Evolutionary conservation across 2,888 invertebrate species (phyloP), one percentile per base, ranked within the genome.

Genomic region (Drosophila nigricruria): DNA sequence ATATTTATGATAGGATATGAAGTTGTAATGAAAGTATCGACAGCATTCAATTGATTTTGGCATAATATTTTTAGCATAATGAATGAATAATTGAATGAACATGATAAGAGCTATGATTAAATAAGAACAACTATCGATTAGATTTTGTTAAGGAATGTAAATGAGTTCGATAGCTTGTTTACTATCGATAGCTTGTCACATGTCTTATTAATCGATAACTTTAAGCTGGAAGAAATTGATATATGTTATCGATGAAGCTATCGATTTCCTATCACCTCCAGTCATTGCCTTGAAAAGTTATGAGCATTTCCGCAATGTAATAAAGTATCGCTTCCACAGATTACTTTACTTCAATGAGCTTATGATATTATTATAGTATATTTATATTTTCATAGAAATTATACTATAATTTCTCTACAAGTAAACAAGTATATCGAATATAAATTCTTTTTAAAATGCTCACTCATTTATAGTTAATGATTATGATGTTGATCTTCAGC

Each of bases 401-500:
- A 12, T 47, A 18, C 30, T 18, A 49, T 49, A 49, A 49, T 30
- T 14, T 14, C 30, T 18, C 6, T 12, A 30, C 18, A 6, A 18
- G 6, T 30, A 34, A 0, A 23, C 5, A 10, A 23, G 34, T 20
- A 20, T 4, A 20, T 20, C 20, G 1, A 4, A 1, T 2, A n/a
- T 14, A 14, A 40, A 27, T 40, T 18, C 14, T 8, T 18, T 54
- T 54, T 12, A 18, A 38, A 38, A n/a, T 20, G 10, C 18, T 30
- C 32, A 58, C 18, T 38, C 27, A 16, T 49, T 40, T 42, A n/a
- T n/a, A 34, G 43, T 42, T 49, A 18, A 8, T 54, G 58, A 59
- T 73, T 49, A 59, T 63, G 30, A 38, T 25, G 23, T 52, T 56
- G 40, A 50, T 25, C 32, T 42, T 59, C 4, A 49, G 18, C 40